Conservation (phyloP, 64 coral and sea anemone species). For the Dendronephthya gigantea region DNA sequence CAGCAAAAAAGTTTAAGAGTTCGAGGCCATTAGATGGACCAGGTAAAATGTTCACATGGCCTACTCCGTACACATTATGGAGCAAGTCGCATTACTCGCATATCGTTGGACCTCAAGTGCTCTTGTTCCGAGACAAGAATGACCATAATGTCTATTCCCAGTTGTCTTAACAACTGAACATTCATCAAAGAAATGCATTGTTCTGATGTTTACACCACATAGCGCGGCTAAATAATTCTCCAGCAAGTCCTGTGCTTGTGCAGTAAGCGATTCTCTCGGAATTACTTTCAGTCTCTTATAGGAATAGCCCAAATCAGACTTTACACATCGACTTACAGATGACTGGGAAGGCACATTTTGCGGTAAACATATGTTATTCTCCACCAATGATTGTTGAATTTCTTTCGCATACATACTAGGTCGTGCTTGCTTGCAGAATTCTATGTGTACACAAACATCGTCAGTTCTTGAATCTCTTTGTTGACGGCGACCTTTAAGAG, state of each 20-base stretch:
- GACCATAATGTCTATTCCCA: constrained; percentile 24
- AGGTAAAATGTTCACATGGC: constrained; percentile 38
- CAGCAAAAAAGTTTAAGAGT: constrained; percentile 46
- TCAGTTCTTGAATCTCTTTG: not conserved
- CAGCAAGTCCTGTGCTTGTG: not conserved
- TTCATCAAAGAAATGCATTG: constrained; percentile 32
- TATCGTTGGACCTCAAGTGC: constrained; percentile 34
- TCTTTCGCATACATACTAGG: not conserved
- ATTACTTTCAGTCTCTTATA: not conserved
- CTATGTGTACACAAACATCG: not conserved
- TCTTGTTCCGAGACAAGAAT: not conserved
- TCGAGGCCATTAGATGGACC: constrained; percentile 50
- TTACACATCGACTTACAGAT: not conserved
- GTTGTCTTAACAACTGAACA: constrained; percentile 29
- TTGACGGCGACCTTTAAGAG: not conserved
- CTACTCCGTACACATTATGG: constrained; percentile 35
- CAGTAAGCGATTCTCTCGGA: not conserved
- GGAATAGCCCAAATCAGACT: not conserved
- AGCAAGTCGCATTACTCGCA: constrained; percentile 35
- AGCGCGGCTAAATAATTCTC: not conserved
- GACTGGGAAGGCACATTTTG: not conserved
- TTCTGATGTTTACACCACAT: not conserved
- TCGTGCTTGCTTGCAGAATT: not conserved
- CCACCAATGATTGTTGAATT: not conserved
- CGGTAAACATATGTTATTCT: not conserved